Evolutionary conservation across 2,113 vertebrate species (phyloP).

Genomic region (Corynorhinus townsendii): DNA sequence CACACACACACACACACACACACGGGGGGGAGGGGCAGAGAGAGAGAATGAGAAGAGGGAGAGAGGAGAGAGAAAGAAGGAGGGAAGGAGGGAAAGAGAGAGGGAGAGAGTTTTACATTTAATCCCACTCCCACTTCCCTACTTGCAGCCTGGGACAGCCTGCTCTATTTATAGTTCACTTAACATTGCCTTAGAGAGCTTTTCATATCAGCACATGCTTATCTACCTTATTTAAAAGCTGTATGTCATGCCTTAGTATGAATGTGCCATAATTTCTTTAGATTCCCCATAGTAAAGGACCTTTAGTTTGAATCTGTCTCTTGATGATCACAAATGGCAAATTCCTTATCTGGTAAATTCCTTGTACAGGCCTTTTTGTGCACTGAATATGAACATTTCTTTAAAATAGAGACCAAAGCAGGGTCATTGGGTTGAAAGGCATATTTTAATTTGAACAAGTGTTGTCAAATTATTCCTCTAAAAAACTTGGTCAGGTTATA

Average conservation of each 20-base stretch:
- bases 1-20: background rate
- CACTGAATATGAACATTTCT: background rate
- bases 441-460: background rate
- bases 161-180: background rate
- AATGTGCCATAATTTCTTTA: conserved; percentile 1
- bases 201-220: background rate
- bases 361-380: background rate
- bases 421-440: background rate
- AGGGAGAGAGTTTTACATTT: background rate
- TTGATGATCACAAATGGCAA: background rate
- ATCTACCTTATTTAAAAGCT: background rate
- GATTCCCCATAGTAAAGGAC: background rate
- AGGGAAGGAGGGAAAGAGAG: no score
- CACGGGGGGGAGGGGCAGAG: background rate
- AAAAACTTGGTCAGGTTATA: background rate
- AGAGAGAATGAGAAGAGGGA: no score
- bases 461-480: background rate
- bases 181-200: background rate
- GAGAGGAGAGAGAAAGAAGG: no score
- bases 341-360: background rate
- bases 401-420: background rate
- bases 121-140: background rate
- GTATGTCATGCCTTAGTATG: background rate
- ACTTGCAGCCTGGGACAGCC: background rate
- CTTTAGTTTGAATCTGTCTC: background rate